Conservation (phyloP, 2,888 invertebrate genomes). For the Pammene aurita region DNA sequence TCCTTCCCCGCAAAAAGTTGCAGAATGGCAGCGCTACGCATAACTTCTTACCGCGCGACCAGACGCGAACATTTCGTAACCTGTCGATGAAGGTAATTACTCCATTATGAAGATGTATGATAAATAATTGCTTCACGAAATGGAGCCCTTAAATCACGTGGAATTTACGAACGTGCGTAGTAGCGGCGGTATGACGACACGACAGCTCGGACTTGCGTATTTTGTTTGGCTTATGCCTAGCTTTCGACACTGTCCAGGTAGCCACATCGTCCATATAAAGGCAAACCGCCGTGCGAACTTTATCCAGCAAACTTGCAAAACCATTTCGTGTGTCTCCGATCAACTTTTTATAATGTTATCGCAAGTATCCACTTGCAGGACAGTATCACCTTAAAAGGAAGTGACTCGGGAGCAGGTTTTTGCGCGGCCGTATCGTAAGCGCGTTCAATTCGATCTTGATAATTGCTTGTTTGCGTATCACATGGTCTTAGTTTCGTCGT, state of each 20-base stretch:
- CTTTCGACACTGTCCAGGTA: slow-evolving; percentile 67
- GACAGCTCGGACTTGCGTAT: slow-evolving; percentile 55
- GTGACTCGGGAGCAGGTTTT: slow-evolving; percentile 67
- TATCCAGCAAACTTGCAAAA: slow-evolving; percentile 67
- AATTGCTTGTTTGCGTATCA: slow-evolving; percentile 68
- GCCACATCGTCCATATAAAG: slow-evolving; percentile 64
- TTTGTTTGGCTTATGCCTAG: slow-evolving; percentile 56
- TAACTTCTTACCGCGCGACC: slow-evolving; percentile 58
- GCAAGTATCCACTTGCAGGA: slow-evolving; percentile 72
- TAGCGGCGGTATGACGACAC: slow-evolving; percentile 55
- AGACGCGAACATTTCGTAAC: slow-evolving; percentile 70
- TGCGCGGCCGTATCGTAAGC: slow-evolving; percentile 56
- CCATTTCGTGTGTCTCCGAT: slow-evolving; percentile 71
- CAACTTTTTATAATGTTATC: slow-evolving; percentile 74
- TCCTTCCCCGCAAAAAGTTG: slow-evolving; percentile 74
- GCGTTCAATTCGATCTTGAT: slow-evolving; percentile 73
- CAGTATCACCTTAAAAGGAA: slow-evolving; percentile 68
- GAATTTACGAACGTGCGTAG: slow-evolving; percentile 56
- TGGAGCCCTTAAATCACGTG: slow-evolving; percentile 57
- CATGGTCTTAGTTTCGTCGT: slow-evolving; percentile 49
- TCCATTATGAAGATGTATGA: slow-evolving; percentile 63
- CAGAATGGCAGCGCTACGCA: slow-evolving; percentile 63
- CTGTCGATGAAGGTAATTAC: slow-evolving; percentile 65
- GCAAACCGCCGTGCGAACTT: slow-evolving; percentile 67
- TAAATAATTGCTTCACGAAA: slow-evolving; percentile 57